phyloP scores from a whole-genome alignment of 2,888 invertebrate species.

The Tyria jacobaeae region DNA sequence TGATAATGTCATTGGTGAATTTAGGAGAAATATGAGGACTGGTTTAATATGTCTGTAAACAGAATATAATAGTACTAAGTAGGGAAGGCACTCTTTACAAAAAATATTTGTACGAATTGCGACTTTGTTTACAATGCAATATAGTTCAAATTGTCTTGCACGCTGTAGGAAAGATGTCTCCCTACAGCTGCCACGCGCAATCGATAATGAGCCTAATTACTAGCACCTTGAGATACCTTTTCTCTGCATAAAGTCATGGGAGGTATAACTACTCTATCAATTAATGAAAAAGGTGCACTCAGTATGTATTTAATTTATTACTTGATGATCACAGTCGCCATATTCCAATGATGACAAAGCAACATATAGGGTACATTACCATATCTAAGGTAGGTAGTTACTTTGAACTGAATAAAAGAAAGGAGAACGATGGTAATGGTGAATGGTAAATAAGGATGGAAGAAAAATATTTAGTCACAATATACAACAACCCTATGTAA shows the following conservation, averaged over 20 bases:
- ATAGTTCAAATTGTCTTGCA: neutral
- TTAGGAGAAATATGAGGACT: constrained; percentile 6
- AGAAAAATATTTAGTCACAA: constrained; percentile 32
- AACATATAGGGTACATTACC: constrained; percentile 7
- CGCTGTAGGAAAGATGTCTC: neutral
- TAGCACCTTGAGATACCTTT: neutral
- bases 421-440: constrained; percentile 21
- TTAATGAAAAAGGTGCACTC: too few relatives aligned
- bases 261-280: too few relatives aligned
- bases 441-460: constrained; percentile 5
- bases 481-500: constrained; percentile 18
- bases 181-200: neutral
- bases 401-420: constrained; percentile 23
- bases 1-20: constrained; percentile 9
- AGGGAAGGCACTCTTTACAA: neutral
- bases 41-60: neutral
- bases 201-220: neutral
- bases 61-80: neutral
- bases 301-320: too few relatives aligned
- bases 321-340: too few relatives aligned
- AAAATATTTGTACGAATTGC: neutral
- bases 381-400: constrained; percentile 13
- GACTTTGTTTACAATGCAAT: neutral
- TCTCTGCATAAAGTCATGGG: too few relatives aligned
- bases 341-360: too few relatives aligned